These are phyloP conservation scores for Eidolon dupreanum DNA, from an alignment of 2,797 vertebrate genomes.

Conservation along the genomic window DNA sequence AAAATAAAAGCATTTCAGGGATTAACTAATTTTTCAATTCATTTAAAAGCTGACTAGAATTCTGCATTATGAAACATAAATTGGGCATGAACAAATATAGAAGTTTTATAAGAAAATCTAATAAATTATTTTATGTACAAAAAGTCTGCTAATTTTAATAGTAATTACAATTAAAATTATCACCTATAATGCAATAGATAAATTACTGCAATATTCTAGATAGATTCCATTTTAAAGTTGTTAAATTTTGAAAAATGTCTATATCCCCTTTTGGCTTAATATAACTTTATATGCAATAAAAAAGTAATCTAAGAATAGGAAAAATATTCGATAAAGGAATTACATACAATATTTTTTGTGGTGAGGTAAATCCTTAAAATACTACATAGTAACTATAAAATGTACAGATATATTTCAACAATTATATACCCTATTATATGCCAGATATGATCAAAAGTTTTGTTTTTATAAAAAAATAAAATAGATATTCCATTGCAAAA, in stretches of 20 bases:
- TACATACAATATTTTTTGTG: neutral
- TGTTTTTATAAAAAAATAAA: constrained; percentile 25
- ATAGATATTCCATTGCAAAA: neutral
- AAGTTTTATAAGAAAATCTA: neutral
- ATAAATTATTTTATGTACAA: neutral
- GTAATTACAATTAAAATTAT: neutral
- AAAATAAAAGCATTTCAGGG: neutral
- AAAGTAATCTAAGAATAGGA: constrained; percentile 2
- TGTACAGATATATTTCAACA: neutral
- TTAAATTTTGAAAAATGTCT: constrained; percentile 12
- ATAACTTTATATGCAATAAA: neutral
- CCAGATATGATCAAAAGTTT: neutral
- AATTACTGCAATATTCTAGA: neutral
- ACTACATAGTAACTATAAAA: neutral
- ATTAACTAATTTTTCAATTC: neutral
- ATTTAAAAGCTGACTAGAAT: neutral
- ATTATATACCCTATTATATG: neutral
- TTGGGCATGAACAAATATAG: neutral
- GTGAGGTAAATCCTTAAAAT: constrained; percentile 35
- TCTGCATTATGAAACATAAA: neutral
- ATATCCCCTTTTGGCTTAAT: neutral
- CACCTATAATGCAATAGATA: neutral
- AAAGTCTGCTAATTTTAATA: neutral
- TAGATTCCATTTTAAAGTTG: constrained; percentile 28
- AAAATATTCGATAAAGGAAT: constrained; percentile 41